These are phyloP conservation scores for Forpus xanthops DNA, from an alignment of 2,797 vertebrate genomes.

Conservation along the genomic window DNA sequence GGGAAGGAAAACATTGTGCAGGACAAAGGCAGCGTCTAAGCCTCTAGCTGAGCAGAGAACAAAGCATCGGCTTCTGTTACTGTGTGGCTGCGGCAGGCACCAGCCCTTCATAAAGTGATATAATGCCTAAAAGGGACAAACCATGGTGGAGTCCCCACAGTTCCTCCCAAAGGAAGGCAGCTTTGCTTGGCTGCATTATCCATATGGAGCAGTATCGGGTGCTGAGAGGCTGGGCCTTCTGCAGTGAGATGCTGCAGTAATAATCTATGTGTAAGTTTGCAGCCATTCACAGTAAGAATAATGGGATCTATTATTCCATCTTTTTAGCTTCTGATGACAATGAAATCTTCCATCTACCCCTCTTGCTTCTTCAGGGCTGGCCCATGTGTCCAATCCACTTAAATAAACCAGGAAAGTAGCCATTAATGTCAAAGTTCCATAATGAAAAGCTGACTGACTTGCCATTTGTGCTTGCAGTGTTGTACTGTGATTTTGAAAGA, in stretches of 20 bases:
- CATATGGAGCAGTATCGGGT: accelerated
- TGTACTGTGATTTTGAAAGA: constrained; percentile 71
- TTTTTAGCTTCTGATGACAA: not conserved
- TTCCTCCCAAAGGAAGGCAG: not conserved
- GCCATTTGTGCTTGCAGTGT: not conserved
- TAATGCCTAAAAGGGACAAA: not conserved
- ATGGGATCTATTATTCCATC: not conserved
- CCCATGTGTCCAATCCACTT: constrained; percentile 40
- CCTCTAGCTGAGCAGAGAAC: not conserved
- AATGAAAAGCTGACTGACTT: constrained; percentile 62
- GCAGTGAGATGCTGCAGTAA: not conserved
- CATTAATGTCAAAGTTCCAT: constrained; percentile 40
- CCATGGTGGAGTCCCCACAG: not conserved
- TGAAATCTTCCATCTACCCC: not conserved
- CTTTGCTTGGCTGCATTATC: not conserved
- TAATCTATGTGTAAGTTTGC: not conserved
- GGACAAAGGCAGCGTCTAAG: not conserved
- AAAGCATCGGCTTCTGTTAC: not conserved
- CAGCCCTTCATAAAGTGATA: not conserved
- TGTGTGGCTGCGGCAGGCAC: not conserved
- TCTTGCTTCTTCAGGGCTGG: constrained; percentile 9
- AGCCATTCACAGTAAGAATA: not conserved
- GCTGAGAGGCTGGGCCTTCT: not conserved
- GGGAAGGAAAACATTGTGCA: not conserved
- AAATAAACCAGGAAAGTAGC: constrained; percentile 51